Evolutionary conservation across 2,888 invertebrate species (phyloP).

Genomic region (Parnassius mnemosyne): DNA sequence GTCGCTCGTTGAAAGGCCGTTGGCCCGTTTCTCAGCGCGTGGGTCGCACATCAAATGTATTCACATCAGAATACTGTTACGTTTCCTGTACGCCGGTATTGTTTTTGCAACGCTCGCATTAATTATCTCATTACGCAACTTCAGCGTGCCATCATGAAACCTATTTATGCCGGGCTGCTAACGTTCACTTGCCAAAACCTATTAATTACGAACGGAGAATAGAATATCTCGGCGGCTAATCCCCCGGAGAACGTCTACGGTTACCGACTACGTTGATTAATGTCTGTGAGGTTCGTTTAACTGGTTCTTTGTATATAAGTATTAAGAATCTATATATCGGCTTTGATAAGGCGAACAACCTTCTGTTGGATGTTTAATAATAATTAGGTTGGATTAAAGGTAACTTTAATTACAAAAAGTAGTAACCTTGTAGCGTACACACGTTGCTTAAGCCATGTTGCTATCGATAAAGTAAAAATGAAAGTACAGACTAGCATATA

Average conservation of each 20-base stretch:
- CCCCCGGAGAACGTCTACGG: constrained; percentile 74
- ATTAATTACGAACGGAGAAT: constrained; percentile 76
- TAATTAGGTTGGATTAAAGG: too few relatives aligned
- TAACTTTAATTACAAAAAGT: too few relatives aligned
- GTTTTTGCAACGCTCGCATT: constrained; percentile 59
- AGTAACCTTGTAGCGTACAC: too few relatives aligned
- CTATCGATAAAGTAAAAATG: neutral
- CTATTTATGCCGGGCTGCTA: constrained; percentile 60
- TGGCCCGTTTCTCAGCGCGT: constrained; percentile 65
- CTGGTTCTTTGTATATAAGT: constrained; percentile 57
- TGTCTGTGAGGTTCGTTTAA: constrained; percentile 69
- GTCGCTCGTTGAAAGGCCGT: constrained; percentile 58
- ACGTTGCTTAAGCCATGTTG: constrained; percentile 44
- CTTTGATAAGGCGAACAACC: constrained; percentile 69
- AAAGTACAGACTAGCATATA: too few relatives aligned
- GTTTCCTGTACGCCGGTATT: constrained; percentile 58
- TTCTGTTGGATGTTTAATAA: constrained; percentile 37
- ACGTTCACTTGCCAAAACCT: constrained; percentile 77
- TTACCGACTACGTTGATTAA: constrained; percentile 77
- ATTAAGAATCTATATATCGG: constrained; percentile 43
- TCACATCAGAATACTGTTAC: constrained; percentile 56
- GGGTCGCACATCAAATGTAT: constrained; percentile 59
- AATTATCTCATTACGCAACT: constrained; percentile 69
- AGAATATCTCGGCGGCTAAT: constrained; percentile 76
- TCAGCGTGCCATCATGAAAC: constrained; percentile 60